These are phyloP conservation scores for Graptemys geographica DNA, from an alignment of 2,797 vertebrate genomes.

Conservation along the genomic window DNA sequence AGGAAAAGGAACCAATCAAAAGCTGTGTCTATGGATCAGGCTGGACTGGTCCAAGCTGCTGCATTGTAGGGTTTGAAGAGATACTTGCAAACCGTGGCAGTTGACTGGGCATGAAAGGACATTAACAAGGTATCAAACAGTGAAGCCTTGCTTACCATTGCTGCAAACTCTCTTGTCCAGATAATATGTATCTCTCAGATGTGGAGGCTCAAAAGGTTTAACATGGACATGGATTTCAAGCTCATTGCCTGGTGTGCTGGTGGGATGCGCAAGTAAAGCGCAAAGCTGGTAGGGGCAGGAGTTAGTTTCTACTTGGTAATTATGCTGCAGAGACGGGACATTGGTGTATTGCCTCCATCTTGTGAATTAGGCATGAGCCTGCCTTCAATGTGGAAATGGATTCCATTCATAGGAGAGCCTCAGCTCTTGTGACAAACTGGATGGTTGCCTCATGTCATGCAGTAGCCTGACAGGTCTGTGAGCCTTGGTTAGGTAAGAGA, in stretches of 20 bases:
- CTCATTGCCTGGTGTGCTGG: not conserved
- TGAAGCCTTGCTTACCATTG: not conserved
- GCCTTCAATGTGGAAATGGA: not conserved
- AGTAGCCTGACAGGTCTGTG: not conserved
- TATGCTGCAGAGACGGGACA: not conserved
- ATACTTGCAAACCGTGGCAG: not conserved
- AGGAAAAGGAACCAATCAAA: not conserved
- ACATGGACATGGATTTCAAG: not conserved
- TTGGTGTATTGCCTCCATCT: not conserved
- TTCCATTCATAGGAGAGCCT: not conserved
- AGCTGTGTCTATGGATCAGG: not conserved
- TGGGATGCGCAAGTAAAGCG: not conserved
- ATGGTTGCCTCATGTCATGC: not conserved
- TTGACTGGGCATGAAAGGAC: not conserved
- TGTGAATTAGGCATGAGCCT: not conserved
- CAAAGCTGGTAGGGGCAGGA: not conserved
- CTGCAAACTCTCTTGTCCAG: not conserved
- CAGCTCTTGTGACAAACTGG: not conserved
- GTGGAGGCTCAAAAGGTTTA: not conserved
- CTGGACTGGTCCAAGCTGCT: not conserved
- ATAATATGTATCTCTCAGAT: not conserved
- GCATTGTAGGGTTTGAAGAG: not conserved
- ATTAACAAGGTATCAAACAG: not conserved
- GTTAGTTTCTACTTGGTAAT: not conserved
- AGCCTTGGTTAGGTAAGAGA: not conserved